phyloP scores from a whole-genome alignment of 2,888 invertebrate species.

The Cryptophagus acutangulus region DNA sequence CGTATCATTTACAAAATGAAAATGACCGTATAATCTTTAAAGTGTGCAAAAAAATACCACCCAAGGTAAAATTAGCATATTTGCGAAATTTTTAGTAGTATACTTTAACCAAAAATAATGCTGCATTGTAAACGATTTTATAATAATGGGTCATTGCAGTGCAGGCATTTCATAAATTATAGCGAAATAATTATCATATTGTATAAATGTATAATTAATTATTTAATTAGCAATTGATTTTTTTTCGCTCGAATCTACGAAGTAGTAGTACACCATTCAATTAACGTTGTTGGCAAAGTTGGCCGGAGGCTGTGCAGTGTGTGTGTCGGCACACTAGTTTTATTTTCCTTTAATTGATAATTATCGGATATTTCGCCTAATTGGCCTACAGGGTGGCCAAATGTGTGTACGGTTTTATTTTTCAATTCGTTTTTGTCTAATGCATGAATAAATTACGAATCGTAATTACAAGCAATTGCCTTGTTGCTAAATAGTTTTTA shows the following conservation, averaged over 20 bases:
- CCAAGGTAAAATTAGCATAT: slow-evolving; percentile 12
- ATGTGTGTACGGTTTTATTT: slow-evolving; percentile 11
- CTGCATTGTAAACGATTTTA: slow-evolving; percentile 8
- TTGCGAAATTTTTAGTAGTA: slow-evolving; percentile 10
- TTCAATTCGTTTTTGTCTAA: not conserved
- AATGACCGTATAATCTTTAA: slow-evolving; percentile 15
- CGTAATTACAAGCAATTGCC: no score
- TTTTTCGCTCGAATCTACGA: slow-evolving; percentile 23
- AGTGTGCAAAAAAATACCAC: slow-evolving; percentile 13
- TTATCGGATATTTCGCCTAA: slow-evolving; percentile 44
- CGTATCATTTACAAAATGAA: slow-evolving; percentile 8
- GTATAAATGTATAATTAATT: slow-evolving; percentile 34
- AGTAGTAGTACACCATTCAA: slow-evolving; percentile 37
- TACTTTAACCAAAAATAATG: slow-evolving; percentile 5
- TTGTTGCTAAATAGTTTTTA: no score
- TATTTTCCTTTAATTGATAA: slow-evolving; percentile 44
- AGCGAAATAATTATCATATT: slow-evolving; percentile 27
- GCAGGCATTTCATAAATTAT: slow-evolving; percentile 13
- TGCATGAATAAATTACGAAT: no score
- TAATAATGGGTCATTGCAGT: slow-evolving; percentile 8
- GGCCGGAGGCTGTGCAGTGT: slow-evolving; percentile 25
- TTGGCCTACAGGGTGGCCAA: slow-evolving; percentile 45
- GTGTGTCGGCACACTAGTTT: slow-evolving; percentile 34
- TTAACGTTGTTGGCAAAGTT: slow-evolving; percentile 32
- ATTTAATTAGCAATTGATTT: slow-evolving; percentile 27